A percentile compares a stretch with the other conserved stretches of the same genome.
Evolutionary conservation across 2,888 invertebrate species (phyloP).

Genomic region (Apeira syringaria): DNA sequence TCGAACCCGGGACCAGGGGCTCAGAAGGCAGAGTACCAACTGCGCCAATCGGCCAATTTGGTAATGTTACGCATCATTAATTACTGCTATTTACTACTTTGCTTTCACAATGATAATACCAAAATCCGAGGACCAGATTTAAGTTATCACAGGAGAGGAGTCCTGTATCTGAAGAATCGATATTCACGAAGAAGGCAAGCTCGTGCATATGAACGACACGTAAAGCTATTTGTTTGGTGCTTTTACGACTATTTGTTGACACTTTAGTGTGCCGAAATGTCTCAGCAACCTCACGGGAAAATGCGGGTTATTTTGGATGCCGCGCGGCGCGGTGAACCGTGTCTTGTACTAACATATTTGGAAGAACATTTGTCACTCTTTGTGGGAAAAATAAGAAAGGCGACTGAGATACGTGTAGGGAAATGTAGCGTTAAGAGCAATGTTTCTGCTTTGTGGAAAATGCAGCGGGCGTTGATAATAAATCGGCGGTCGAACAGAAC

Average conservation of each 20-base stretch:
- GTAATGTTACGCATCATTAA: no score
- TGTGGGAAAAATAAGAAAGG: slow-evolving; percentile 18
- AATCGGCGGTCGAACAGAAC: slow-evolving; percentile 39
- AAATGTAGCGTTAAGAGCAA: slow-evolving; percentile 29
- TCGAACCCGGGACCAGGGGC: no score
- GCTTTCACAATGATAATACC: slow-evolving; percentile 4
- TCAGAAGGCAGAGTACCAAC: no score
- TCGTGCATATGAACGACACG: slow-evolving; percentile 53
- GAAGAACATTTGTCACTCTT: slow-evolving; percentile 14
- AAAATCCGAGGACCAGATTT: slow-evolving; percentile 29
- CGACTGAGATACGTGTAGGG: slow-evolving; percentile 16
- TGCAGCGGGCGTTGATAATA: slow-evolving; percentile 34
- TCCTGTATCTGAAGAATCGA: no score
- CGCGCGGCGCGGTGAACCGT: slow-evolving; percentile 24
- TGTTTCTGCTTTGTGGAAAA: slow-evolving; percentile 30
- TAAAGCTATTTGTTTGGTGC: slow-evolving; percentile 55
- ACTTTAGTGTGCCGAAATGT: slow-evolving; percentile 31
- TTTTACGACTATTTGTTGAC: slow-evolving; percentile 54
- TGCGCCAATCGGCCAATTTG: no score
- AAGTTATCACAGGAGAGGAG: not conserved
- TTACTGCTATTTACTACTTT: no score
- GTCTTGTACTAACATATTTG: slow-evolving; percentile 15
- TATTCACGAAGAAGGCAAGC: slow-evolving; percentile 34
- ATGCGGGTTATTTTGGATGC: slow-evolving; percentile 31
- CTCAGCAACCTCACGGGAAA: slow-evolving; percentile 10